Base-by-base conservation (phyloP, 2,888 invertebrate species). In the Chelonus formosanus region DNA sequence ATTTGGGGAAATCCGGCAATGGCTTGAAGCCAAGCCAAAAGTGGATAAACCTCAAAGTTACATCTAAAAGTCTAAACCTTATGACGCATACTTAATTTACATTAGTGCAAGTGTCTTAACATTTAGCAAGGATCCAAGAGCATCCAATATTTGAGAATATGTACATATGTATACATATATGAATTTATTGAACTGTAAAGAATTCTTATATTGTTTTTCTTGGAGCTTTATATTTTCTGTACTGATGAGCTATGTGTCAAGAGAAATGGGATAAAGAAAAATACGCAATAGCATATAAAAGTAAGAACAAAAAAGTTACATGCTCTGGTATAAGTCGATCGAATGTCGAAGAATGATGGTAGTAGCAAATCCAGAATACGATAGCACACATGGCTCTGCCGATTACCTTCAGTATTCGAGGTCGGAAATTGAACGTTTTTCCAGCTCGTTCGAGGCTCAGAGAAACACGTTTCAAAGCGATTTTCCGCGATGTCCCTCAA, bases 1-100 rank as follows among this genome's bases (percentile, higher is more conserved):
- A 68, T 70, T 66, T 65, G 57, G 66, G 50, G 32, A 66, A 56
- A 52, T 47, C 54, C 8, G 50, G 48, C 56, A 61, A 64, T 70
- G 69, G 69, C 70, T 60, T 52, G 31, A 20, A 31, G 70, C 69
- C 68, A 67, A 69, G 64, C 66, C 66, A 66, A 67, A 68, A 67
- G 58, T 70, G 65, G 66, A 69, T 69, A 70, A 66, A 53, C 66
- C 63, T 48, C 48, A 47, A 31, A 10, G 47, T 40, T 47, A 45
- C 44, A 56, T 58, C 47, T 47, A 58, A 34, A 58, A 58, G 47
- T 54, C 54, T 36, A 52, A 57, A 20, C 50, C 52, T 45, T 47
- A 40, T 40, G 40, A 40, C 40, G 40, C n/a, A 48, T 34, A 56
- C 50, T 34, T 52, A 52, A 52, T 52, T 52, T 52, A 6, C 52